Base-by-base conservation (phyloP, 2,888 invertebrate genomes). In the Trichopoda pennipes region DNA sequence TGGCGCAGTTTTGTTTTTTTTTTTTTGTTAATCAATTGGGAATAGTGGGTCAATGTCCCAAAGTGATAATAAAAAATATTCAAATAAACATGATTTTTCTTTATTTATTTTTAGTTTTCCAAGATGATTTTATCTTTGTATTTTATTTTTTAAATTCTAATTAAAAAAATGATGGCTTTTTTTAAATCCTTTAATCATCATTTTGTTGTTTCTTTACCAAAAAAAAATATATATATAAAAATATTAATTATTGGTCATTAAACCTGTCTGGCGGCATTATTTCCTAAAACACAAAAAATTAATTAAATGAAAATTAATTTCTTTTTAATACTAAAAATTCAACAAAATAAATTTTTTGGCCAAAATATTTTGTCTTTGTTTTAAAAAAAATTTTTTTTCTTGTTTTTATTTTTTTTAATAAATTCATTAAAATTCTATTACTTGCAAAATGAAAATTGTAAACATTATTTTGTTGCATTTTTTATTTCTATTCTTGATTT, bases 11-110 rank as follows among this genome's bases (percentile, higher is more conserved):
- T n/a, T 19, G 61, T 63, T 47, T 56, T 28, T 19, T 38, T 44
- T 51, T 14, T 23, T 73, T 64, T 38, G 58, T 38, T 80, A 84
- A 83, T 86, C 86, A 88, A 90, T 89, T 90, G 87, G 88, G 90
- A 85, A 83, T 89, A 90, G 87, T 90, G 86, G 90, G 90, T 90
- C 90, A 90, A 90, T 90, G 90, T 88, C 88, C 88, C 77, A 78
- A 87, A 87, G 87, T 88, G 89, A 89, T 89, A 89, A 89, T 86
- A 77, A 79, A 55, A 16, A 12, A 49, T 55, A 58, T 56, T 32
- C n/a, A 53, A 60, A 49, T 9, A 72, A 47, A 14, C 38, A 56
- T n/a, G 51, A 19, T 61, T 16, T 63, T 16, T 53, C 21, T 64
- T 2, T 38, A 38, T 17, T n/a, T 17, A 35, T 44, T 61, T 53